A percentile compares a stretch with the other conserved stretches of the same genome.
Conservation (phyloP, 2,888 invertebrate species). For the Heliconius aoede region DNA sequence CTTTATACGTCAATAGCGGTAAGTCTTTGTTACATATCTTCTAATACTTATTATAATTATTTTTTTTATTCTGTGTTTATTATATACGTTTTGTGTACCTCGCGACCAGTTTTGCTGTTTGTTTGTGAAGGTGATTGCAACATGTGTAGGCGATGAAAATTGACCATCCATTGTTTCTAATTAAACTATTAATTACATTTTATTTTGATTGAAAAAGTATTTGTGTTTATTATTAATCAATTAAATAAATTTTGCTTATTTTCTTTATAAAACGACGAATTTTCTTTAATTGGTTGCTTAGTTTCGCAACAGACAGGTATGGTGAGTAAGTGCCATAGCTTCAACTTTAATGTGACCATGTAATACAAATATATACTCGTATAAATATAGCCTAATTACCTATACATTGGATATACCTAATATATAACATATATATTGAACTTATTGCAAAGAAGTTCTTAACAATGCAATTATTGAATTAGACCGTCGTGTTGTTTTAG, state of each 20-base stretch:
- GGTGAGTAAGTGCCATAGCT: background rate
- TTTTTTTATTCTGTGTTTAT: too few relatives aligned
- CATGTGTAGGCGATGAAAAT: background rate
- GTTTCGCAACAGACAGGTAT: background rate
- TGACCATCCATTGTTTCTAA: background rate
- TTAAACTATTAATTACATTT: background rate
- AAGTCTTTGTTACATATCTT: slow-evolving; percentile 51
- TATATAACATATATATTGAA: background rate
- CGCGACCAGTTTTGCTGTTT: slow-evolving; percentile 1
- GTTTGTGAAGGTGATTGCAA: slow-evolving; percentile 4
- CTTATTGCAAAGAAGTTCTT: background rate
- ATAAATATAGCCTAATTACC: too few relatives aligned
- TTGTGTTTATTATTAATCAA: too few relatives aligned
- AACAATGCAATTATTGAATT: background rate
- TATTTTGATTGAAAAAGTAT: background rate
- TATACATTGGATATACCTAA: too few relatives aligned
- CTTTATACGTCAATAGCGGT: slow-evolving; percentile 72
- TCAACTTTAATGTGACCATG: background rate
- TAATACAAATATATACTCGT: background rate
- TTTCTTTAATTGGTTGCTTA: background rate
- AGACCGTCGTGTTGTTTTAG: background rate
- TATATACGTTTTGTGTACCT: slow-evolving; percentile 32
- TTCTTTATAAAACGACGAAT: background rate
- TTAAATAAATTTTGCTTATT: too few relatives aligned
- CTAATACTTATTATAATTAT: too few relatives aligned